Base-by-base conservation (phyloP, 2,797 vertebrate species). In the Scleropages formosus region DNA sequence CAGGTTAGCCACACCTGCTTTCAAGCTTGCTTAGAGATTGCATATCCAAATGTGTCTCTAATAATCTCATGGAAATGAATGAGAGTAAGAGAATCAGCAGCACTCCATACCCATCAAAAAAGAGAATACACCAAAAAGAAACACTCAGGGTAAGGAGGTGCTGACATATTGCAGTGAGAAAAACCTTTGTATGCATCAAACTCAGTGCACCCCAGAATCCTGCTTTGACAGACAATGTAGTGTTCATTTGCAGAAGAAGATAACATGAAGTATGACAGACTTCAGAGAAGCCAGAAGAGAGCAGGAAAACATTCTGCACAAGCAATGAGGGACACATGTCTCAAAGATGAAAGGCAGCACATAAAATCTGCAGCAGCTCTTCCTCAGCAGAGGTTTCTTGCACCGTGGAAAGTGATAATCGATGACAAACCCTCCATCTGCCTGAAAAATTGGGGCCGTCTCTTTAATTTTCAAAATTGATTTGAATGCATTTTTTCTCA, bases 1-100 rank as follows among this genome's bases (percentile, higher is more conserved):
- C 9, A 56, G 8, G 15, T 9, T 58, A 56, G 51, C 7, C 71
- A 59, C 0, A 20, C 39, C 10, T 7, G 10, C 27, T 9, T 71
- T 18, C 39, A 27, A 27, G 59, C 59, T 59, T 56, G 56, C 44
- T 46, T 61, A 60, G 20, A 31, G 7, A 76, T 62, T 49, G 39
- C 58, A 47, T 62, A 22, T 70, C 26, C 24, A 27, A 56, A 49
- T 24, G 18, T 16, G 49, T 15, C 22, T 20, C 46, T 71, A 39
- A 79, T 71, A 76, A 16, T 71, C 70, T 73, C 64, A 20, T 22
- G 39, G 61, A 78, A 68, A 76, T 76, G 61, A 72, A 47, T 60
- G 75, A 78, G 59, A 67, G 61, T 70, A 39, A 31, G n/a, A n/a
- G n/a, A n/a, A n/a, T n/a, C n/a, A n/a, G n/a, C n/a, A n/a, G n/a